A percentile compares a stretch with the other conserved stretches of the same genome.
phyloP scores from a whole-genome alignment of 2,888 invertebrate species.

The Koerneria pararmatus region DNA sequence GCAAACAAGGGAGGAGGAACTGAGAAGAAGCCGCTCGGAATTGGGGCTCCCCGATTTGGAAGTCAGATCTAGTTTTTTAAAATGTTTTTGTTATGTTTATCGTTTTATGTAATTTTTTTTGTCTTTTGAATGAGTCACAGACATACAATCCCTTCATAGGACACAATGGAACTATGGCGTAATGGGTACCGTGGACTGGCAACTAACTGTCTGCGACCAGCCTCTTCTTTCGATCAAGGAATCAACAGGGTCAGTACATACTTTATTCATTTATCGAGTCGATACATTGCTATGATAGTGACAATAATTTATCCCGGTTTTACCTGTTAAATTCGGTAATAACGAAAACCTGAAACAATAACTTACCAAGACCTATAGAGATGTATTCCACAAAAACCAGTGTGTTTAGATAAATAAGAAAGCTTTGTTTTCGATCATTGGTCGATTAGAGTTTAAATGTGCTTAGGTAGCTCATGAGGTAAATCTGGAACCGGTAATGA shows the following conservation, averaged over 20 bases:
- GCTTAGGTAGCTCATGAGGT: no score
- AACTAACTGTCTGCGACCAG: slow-evolving; percentile 12
- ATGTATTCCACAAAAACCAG: no score
- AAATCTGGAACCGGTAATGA: no score
- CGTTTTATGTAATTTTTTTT: neutral
- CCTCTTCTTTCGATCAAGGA: slow-evolving; percentile 15
- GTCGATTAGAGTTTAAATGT: no score
- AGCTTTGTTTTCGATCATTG: no score
- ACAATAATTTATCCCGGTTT: no score
- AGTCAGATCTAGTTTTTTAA: slow-evolving; percentile 15
- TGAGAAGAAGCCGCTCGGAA: slow-evolving; percentile 52
- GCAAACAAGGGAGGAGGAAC: slow-evolving; percentile 63
- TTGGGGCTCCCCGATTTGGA: slow-evolving; percentile 28
- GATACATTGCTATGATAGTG: no score
- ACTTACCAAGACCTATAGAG: no score
- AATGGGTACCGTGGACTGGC: slow-evolving; percentile 18
- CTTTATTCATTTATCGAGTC: no score
- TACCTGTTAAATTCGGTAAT: no score
- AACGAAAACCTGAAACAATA: no score
- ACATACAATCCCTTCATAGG: neutral
- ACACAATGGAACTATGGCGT: slow-evolving; percentile 17
- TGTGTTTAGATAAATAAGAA: no score
- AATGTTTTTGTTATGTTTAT: neutral
- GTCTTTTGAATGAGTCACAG: neutral
- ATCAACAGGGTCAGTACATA: slow-evolving; percentile 14